Conservation (phyloP, 2,113 vertebrate genomes). For the Semicossyphus pulcher region DNA sequence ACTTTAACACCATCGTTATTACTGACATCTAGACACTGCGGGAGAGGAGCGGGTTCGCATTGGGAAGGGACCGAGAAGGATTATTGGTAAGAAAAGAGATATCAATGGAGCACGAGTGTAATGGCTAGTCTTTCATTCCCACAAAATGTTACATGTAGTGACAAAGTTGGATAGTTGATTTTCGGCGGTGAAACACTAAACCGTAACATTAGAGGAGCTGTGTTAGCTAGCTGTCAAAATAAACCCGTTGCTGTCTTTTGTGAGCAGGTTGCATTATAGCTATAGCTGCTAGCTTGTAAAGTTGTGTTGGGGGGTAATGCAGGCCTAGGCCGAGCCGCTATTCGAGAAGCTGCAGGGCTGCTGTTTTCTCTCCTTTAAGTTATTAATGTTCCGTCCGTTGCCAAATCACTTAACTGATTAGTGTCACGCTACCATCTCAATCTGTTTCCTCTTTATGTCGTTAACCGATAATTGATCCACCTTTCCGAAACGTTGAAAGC, state of each 20-base stretch:
- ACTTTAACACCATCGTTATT: slow-evolving; percentile 36
- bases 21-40: slow-evolving; percentile 64
- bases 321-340: slow-evolving; percentile 69
- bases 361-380: slow-evolving; percentile 64
- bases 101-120: slow-evolving; percentile 76
- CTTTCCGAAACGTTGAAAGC: not conserved
- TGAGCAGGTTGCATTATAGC: slow-evolving; percentile 41
- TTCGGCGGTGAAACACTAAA: not conserved
- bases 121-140: slow-evolving; percentile 49
- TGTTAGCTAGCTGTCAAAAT: slow-evolving; percentile 26
- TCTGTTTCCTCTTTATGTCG: not conserved
- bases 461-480: not conserved
- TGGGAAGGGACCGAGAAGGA: slow-evolving; percentile 86
- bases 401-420: slow-evolving; percentile 67
- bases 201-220: accelerated
- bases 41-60: slow-evolving; percentile 85
- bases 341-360: slow-evolving; percentile 42
- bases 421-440: slow-evolving; percentile 10
- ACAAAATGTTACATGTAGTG: not conserved
- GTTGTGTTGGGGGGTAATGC: slow-evolving; percentile 59
- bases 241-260: slow-evolving; percentile 17
- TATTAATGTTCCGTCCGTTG: slow-evolving; percentile 64
- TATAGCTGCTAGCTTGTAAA: slow-evolving; percentile 67
- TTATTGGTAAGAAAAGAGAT: slow-evolving; percentile 85
- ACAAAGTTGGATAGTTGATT: not conserved